Evolutionary conservation across 2,888 invertebrate genomes (phyloP).

Genomic region (Drosophila lutescens): DNA sequence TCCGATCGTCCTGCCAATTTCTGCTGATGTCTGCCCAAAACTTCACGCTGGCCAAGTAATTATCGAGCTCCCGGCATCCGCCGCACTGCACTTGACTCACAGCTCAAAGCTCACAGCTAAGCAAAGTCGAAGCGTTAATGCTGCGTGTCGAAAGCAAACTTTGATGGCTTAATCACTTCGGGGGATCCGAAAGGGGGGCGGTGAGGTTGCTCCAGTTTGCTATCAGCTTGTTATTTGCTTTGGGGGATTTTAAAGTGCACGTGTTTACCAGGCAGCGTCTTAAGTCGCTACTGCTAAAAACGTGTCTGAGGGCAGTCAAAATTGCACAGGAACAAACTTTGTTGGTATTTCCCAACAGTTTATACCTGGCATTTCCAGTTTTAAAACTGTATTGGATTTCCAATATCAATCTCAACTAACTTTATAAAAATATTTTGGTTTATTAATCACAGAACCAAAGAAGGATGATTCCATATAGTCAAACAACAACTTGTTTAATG

Average conservation of each 20-base stretch:
- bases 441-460: too few relatives aligned
- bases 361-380: not conserved
- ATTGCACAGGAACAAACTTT: slow-evolving; percentile 13
- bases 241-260: slow-evolving; percentile 63
- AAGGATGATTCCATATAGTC: too few relatives aligned
- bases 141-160: slow-evolving; percentile 76
- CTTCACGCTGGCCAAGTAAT: slow-evolving; percentile 69
- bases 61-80: slow-evolving; percentile 60
- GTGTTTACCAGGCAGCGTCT: slow-evolving; percentile 58
- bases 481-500: too few relatives aligned
- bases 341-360: too few relatives aligned
- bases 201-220: slow-evolving; percentile 40
- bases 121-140: slow-evolving; percentile 70
- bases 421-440: too few relatives aligned
- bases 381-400: not conserved
- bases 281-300: slow-evolving; percentile 45
- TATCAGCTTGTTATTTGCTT: slow-evolving; percentile 44
- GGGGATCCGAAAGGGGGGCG: slow-evolving; percentile 24
- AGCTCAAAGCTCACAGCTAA: slow-evolving; percentile 39
- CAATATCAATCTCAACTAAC: not conserved
- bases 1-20: slow-evolving; percentile 55
- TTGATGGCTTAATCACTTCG: slow-evolving; percentile 78
- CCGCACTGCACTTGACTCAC: slow-evolving; percentile 37
- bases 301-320: slow-evolving; percentile 50
- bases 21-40: slow-evolving; percentile 73